Evolutionary conservation across 2,888 invertebrate species (phyloP).

Genomic region (Callimorpha dominula): DNA sequence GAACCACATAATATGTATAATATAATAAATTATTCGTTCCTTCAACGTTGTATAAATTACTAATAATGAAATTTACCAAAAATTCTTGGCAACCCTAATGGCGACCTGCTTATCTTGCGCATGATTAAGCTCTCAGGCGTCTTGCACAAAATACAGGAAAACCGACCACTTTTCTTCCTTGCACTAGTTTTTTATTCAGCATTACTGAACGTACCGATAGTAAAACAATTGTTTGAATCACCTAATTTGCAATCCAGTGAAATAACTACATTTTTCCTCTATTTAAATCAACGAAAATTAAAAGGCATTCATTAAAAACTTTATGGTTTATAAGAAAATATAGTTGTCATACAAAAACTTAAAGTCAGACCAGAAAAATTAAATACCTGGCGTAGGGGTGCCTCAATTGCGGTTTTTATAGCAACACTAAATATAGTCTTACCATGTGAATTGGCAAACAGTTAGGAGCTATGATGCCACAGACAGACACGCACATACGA

Average conservation of each 20-base stretch:
- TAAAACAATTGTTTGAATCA: constrained; percentile 33
- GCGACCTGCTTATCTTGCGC: constrained; percentile 70
- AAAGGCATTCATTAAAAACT: no score
- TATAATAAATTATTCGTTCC: neutral
- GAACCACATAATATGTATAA: neutral
- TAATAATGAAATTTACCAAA: neutral
- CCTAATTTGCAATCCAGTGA: neutral
- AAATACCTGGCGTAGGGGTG: no score
- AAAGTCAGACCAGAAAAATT: no score
- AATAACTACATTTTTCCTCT: neutral
- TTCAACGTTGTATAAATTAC: neutral
- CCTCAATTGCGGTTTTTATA: no score
- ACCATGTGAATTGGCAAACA: no score
- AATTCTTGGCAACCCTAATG: constrained; percentile 59
- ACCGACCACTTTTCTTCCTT: constrained; percentile 72
- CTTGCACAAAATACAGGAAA: constrained; percentile 75
- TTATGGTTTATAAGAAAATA: neutral
- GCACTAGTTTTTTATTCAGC: constrained; percentile 74
- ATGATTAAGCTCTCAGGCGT: constrained; percentile 79
- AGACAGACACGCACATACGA: no score
- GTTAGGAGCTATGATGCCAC: no score
- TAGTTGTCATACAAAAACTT: neutral
- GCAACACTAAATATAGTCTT: no score
- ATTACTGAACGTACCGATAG: constrained; percentile 60
- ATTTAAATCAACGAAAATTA: no score